These are phyloP conservation scores for Xiphophorus birchmanni DNA, from an alignment of 2,797 vertebrate genomes.

Conservation along the genomic window DNA sequence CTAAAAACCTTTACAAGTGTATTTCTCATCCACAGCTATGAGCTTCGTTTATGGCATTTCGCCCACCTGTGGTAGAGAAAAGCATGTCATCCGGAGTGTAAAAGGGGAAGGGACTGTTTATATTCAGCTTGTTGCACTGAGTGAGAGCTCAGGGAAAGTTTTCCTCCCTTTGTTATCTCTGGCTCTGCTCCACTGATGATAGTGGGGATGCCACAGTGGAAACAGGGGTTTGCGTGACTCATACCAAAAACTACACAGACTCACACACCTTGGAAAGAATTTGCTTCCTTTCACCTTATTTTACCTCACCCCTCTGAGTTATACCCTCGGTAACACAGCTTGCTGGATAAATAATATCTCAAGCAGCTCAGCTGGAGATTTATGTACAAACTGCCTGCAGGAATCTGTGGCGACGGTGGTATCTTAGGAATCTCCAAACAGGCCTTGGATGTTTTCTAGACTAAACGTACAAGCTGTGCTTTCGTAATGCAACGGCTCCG, in stretches of 20 bases:
- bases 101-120: slow-evolving; percentile 1
- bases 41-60: background rate
- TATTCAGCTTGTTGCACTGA: slow-evolving; percentile 4
- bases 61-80: slow-evolving; percentile 13
- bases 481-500: slow-evolving; percentile 39
- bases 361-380: background rate
- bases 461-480: slow-evolving; percentile 2
- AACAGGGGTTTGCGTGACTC: slow-evolving; percentile 46
- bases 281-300: slow-evolving; percentile 30
- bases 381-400: background rate
- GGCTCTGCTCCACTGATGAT: slow-evolving; percentile 48
- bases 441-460: slow-evolving; percentile 34
- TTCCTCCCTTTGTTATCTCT: slow-evolving; percentile 47
- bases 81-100: background rate
- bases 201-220: slow-evolving; percentile 49
- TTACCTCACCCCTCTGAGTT: slow-evolving; percentile 24
- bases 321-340: slow-evolving; percentile 31
- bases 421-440: slow-evolving; percentile 59
- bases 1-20: background rate
- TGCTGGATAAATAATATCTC: slow-evolving; percentile 39
- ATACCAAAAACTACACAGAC: slow-evolving; percentile 35
- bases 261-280: slow-evolving; percentile 47
- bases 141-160: slow-evolving; percentile 36
- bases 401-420: slow-evolving; percentile 10
- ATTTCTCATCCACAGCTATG: background rate